phyloP scores from a whole-genome alignment of 1,140 invertebrate genomes.

The Lamellibrachia luymesi region DNA sequence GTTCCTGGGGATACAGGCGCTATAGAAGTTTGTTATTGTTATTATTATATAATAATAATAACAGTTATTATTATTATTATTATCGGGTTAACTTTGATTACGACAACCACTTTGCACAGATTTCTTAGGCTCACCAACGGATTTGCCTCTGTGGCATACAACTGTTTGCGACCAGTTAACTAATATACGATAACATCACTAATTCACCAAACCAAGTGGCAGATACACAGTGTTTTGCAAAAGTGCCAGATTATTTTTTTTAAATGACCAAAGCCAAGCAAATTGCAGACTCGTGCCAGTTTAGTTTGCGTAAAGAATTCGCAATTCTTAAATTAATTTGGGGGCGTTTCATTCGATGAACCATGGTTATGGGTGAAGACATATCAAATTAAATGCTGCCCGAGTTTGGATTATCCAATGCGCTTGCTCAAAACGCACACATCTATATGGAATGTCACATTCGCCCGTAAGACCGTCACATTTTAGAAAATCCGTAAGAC shows the following conservation, averaged over 20 bases:
- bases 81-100: no score
- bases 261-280: not conserved
- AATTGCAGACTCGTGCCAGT: not conserved
- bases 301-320: not conserved
- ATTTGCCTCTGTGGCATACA: constrained; percentile 3
- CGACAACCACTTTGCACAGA: no score
- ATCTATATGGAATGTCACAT: no score
- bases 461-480: no score
- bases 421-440: no score
- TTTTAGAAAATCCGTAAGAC: no score
- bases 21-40: no score
- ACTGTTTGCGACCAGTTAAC: not conserved
- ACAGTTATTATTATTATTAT: no score
- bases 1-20: no score
- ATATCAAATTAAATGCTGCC: not conserved
- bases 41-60: no score
- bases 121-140: not conserved
- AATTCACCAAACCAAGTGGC: not conserved
- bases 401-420: no score
- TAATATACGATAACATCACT: not conserved
- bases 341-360: not conserved
- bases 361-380: not conserved
- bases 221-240: not conserved
- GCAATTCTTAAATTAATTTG: not conserved
- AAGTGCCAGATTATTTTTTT: not conserved